Base-by-base conservation (phyloP, 1,140 invertebrate species). In the Palaemon carinicauda region DNA sequence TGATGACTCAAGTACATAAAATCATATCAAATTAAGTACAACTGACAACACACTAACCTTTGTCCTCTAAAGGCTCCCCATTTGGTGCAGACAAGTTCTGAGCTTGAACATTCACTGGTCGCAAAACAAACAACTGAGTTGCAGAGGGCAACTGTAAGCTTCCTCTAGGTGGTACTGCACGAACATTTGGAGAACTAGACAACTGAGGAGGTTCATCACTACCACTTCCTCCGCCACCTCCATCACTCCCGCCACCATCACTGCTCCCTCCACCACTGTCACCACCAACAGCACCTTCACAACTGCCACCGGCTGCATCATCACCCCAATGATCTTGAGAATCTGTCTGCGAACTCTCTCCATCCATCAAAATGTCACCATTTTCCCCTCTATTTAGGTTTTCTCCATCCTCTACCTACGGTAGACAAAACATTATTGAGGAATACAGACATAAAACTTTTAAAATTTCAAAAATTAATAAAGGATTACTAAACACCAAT, bases 21-120 rank as follows among this genome's bases (percentile, higher is more conserved):
- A 51, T 52, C 19, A n/a, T n/a, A 27, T 5, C 15, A 77, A 24
- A 14, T 50, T 1, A 19, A 41, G 41, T n/a, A n/a, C n/a, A n/a
- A n/a, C n/a, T n/a, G n/a, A n/a, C n/a, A n/a, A n/a, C n/a, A n/a
- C n/a, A n/a, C 82, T 50, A 52, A 89, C 88, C 88, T 69, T 84
- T 84, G 51, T 89, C 88, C 21, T 75, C 29, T 31, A 89, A 79
- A 3, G 82, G 77, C 53, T 82, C 86, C 7, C 84, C 81, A 33
- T 82, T 60, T 52, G 80, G 81, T 19, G 80, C 31, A 15, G 65
- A 14, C 33, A 89, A 31, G 19, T 80, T 87, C 41, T 88, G 88
- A 12, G 85, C 88, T 10, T 82, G 84, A 15, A 77, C 82, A 51
- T 86, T 89, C 15, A 89, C 88, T 4, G 88, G 88, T 24, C 82